Base-by-base conservation (phyloP, 2,113 vertebrate genomes). In the Narcine bancroftii region DNA sequence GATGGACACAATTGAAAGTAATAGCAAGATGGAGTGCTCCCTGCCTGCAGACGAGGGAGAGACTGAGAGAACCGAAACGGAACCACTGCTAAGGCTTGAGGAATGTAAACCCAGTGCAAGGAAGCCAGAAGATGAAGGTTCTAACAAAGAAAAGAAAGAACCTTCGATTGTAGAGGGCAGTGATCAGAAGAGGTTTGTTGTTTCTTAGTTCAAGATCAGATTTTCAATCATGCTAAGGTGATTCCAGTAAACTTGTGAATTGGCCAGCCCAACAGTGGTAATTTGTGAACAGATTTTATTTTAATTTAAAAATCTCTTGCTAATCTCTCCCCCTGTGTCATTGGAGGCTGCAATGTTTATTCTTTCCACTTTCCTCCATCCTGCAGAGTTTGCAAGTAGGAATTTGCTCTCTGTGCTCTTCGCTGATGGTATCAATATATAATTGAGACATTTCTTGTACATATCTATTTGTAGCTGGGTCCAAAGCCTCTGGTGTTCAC, bases 101-200 rank as follows among this genome's bases (percentile, higher is more conserved):
- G 95, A 89, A 96, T 96, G 95, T 94, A 96, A 97, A 95, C 96
- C 98, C 95, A 97, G 96, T 95, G 96, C 94, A 95, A 95, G 93
- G 97, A 97, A 97, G 96, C 95, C 95, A 95, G 97, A 98, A 97
- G 96, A 97, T 94, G 96, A 96, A 93, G 93, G 94, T 95, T 94
- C 94, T 94, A 95, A 96, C 92, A 96, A 96, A 95, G 96, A 98
- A 95, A 96, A 97, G 97, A 98, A 97, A 98, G 98, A 97, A 97
- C 97, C 98, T 97, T 98, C 97, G 96, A 93, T 97, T 97, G 97
- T 97, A 97, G 97, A 98, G 98, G 98, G 97, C 95, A 97, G 95
- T 98, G 98, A 99, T 98, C 98, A 98, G 97, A 99, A 96, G 97
- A 99, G 98, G 98, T 99, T 99, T 98, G 98, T 99, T 97, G 95